Conservation (phyloP, 30 jellyfish, hydroid and myxozoan genomes). For the Catostylus mosaicus region DNA sequence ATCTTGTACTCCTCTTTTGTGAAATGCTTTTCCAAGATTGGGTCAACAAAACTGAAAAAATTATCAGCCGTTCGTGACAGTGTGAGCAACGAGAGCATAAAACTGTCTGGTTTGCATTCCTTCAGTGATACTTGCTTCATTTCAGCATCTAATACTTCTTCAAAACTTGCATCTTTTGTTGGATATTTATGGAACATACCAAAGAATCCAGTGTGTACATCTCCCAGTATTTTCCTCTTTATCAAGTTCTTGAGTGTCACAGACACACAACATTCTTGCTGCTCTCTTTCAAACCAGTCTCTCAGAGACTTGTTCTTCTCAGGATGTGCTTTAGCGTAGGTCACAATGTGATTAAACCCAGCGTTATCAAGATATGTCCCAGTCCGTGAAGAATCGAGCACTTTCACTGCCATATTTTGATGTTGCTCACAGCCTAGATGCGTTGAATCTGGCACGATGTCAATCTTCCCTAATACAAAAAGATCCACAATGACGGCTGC, state of each 20-base stretch:
- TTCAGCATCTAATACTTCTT: slow-evolving; percentile 81
- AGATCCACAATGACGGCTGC: slow-evolving; percentile 90
- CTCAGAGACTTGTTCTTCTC: slow-evolving; percentile 33
- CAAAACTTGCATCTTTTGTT: slow-evolving; percentile 67
- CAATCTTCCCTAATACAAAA: slow-evolving; percentile 74
- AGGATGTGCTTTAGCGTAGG: slow-evolving; percentile 58
- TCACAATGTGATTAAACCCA: slow-evolving; percentile 69
- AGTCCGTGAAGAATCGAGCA: slow-evolving; percentile 57
- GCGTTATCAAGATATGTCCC: slow-evolving; percentile 71
- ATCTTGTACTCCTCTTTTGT: slow-evolving; percentile 77
- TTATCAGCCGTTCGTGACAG: slow-evolving; percentile 84
- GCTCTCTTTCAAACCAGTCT: slow-evolving; percentile 80
- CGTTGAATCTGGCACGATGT: slow-evolving; percentile 34
- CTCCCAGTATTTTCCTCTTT: slow-evolving; percentile 67
- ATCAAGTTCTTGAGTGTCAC: slow-evolving; percentile 64
- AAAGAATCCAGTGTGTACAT: slow-evolving; percentile 78
- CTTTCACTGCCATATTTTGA: slow-evolving; percentile 45
- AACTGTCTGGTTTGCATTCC: slow-evolving; percentile 91
- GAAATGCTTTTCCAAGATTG: slow-evolving; percentile 79
- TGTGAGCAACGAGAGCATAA: slow-evolving; percentile 85
- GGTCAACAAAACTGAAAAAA: slow-evolving; percentile 82
- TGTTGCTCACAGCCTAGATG: slow-evolving; percentile 67
- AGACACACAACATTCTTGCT: slow-evolving; percentile 72
- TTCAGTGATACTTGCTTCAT: slow-evolving; percentile 79
- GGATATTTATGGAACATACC: slow-evolving; percentile 82